These are phyloP conservation scores for Lanistes nyassanus DNA, from an alignment of 1,140 invertebrate species.

Conservation along the genomic window DNA sequence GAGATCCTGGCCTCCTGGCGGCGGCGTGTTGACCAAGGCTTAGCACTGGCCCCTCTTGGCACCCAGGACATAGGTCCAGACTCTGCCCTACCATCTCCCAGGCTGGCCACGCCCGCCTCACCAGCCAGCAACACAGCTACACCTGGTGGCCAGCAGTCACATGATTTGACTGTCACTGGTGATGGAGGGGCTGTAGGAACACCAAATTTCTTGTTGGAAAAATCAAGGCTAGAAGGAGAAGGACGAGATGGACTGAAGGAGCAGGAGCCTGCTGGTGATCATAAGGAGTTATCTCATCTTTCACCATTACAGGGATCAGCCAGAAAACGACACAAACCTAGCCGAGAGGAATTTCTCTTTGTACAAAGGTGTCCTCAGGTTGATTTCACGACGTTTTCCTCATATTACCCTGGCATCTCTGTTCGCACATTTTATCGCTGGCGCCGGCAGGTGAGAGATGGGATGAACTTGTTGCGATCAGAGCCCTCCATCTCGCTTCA, in stretches of 20 bases:
- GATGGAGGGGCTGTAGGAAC: not conserved
- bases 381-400: slow-evolving; percentile 31
- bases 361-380: slow-evolving; percentile 32
- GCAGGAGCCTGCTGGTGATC: not conserved
- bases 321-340: slow-evolving; percentile 14
- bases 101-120: not conserved
- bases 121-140: not conserved
- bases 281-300: too few species aligned
- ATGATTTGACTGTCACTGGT: not conserved
- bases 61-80: not conserved
- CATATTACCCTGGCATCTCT: slow-evolving; percentile 31
- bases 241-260: not conserved
- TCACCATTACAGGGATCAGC: not conserved
- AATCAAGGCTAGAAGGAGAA: not conserved
- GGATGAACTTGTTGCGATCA: slow-evolving; percentile 21
- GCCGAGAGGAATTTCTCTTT: slow-evolving; percentile 28
- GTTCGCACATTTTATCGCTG: slow-evolving; percentile 39
- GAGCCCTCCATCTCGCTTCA: slow-evolving; percentile 20
- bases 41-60: not conserved
- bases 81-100: not conserved
- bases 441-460: slow-evolving; percentile 32
- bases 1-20: slow-evolving; percentile 21
- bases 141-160: not conserved
- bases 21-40: slow-evolving; percentile 9
- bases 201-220: slow-evolving; percentile 12